Evolutionary conservation across 1,140 invertebrate species (phyloP).

Genomic region (Diplogasteroides magnus): DNA sequence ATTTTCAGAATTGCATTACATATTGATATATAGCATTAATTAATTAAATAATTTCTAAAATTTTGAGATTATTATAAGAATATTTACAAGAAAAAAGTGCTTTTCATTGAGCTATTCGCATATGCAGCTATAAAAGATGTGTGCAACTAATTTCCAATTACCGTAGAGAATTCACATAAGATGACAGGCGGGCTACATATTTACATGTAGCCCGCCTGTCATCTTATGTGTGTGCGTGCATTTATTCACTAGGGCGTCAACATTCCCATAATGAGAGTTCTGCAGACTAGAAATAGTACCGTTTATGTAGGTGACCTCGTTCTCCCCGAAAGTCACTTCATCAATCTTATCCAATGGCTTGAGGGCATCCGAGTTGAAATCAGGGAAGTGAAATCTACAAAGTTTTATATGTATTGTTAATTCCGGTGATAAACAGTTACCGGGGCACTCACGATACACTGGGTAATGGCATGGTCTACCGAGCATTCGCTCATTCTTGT

Average conservation of each 20-base stretch:
- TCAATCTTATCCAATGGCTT: slow-evolving; percentile 44
- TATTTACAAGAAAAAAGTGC: neutral
- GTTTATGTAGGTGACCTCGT: slow-evolving; percentile 90
- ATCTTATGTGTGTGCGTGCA: too few species aligned
- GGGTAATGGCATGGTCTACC: neutral
- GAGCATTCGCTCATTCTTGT: neutral
- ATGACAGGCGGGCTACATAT: neutral
- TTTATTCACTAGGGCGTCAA: too few species aligned
- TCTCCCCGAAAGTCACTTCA: slow-evolving; percentile 63
- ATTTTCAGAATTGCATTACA: too few species aligned
- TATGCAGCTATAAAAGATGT: too few species aligned
- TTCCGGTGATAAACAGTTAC: neutral
- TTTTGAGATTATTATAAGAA: neutral
- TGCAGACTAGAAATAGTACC: slow-evolving; percentile 70
- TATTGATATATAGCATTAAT: too few species aligned
- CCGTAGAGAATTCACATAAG: neutral
- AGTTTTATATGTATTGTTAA: neutral
- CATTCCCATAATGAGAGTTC: too few species aligned
- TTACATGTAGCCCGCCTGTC: too few species aligned
- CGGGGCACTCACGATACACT: neutral
- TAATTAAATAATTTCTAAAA: too few species aligned
- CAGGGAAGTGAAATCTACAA: neutral
- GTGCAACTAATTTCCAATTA: neutral
- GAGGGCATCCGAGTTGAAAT: slow-evolving; percentile 47
- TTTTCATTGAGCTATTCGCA: too few species aligned